A percentile compares a stretch with the other conserved stretches of the same genome.
These are phyloP conservation scores for Clitarchus hookeri DNA, from an alignment of 2,888 invertebrate genomes.

Conservation along the genomic window DNA sequence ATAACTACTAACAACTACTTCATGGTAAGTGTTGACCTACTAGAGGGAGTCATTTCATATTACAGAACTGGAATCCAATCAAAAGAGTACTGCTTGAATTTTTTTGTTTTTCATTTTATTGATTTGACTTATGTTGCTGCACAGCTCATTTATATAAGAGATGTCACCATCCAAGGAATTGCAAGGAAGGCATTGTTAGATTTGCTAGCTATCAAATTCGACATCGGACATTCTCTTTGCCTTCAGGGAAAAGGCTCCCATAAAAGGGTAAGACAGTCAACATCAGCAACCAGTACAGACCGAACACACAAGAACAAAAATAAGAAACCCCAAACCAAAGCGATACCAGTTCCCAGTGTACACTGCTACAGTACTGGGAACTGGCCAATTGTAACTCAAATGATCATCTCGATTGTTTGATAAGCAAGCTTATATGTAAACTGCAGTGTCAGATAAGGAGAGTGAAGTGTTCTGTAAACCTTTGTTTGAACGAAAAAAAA, in stretches of 20 bases:
- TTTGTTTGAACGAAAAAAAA: neutral
- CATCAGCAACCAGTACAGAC: neutral
- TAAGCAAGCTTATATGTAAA: neutral
- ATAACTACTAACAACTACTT: neutral
- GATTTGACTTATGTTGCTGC: neutral
- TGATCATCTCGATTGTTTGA: too few relatives aligned
- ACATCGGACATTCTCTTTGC: neutral
- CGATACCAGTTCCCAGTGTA: neutral
- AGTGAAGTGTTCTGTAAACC: neutral
- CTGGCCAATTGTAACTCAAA: neutral
- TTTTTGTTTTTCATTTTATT: neutral
- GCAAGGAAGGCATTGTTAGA: neutral
- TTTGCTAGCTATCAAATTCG: neutral
- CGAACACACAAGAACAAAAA: neutral
- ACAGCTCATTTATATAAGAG: too few relatives aligned
- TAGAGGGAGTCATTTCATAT: neutral
- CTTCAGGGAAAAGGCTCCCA: neutral
- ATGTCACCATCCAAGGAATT: neutral
- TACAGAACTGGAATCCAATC: neutral
- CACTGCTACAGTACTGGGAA: neutral
- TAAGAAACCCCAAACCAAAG: neutral
- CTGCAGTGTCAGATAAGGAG: neutral
- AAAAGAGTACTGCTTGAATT: neutral
- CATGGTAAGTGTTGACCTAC: neutral
- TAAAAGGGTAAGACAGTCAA: neutral